Evolutionary conservation across 2,113 vertebrate genomes (phyloP), one percentile per base, ranked within the genome.

Genomic region (Scophthalmus maximus): DNA sequence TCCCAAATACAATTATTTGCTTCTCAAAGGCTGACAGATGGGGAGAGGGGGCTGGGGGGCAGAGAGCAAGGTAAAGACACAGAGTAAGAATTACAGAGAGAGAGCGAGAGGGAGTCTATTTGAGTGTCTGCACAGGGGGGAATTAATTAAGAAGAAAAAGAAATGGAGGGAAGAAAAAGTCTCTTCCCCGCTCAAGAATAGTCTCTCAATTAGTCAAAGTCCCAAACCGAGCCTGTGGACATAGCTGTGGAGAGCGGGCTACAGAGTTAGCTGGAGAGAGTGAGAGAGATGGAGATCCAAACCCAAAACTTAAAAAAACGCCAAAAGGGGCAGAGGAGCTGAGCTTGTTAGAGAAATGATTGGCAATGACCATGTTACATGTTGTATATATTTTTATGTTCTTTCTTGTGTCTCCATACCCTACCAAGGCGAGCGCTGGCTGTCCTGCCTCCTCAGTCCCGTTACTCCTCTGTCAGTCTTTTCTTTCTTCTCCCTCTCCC

Each of bases 1-100:
- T 89, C 84, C n/a, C 84, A 87, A 81, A 77, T 85, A 88, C 86
- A 92, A 89, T 92, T 90, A 90, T 91, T 88, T 89, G 79, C 85
- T 87, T 90, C 91, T 89, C 86, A 88, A 87, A 91, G 84, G 78
- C 81, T 84, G 91, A 87, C 88, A 86, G 87, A 90, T 82, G 86
- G 90, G 84, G 87, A 63, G 68, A 79, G 76, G 8, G 55, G 29
- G 76, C n/a, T n/a, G 50, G 1, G 23, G 60, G 66, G 76, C 40
- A 73, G 59, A 29, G 73, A 61, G 73, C 7, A 68, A 77, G 73
- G 63, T 26, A 46, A 77, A 83, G 76, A 70, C 64, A 72, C 50
- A 32, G 73, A 76, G 52, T 30, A 5, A 8, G 73, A 73, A 67
- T 23, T 6, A 18, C 1, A 47, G 44, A 47, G n/a, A 20, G 44